Conservation (phyloP, 2,113 vertebrate genomes). For the Aldabrachelys gigantea region DNA sequence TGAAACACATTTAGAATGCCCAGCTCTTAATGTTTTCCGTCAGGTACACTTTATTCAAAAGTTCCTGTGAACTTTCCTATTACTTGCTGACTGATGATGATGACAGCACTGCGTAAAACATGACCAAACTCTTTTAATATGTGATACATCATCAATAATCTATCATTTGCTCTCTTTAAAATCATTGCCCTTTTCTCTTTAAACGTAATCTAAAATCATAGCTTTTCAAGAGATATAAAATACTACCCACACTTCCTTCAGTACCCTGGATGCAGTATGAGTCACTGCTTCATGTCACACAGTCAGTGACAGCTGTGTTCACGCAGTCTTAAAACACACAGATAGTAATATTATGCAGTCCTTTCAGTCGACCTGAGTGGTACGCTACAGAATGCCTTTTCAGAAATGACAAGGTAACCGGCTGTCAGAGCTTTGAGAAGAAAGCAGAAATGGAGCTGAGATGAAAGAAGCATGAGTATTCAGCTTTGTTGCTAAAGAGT, state of each 20-base stretch:
- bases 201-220: slow-evolving; percentile 49
- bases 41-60: neutral
- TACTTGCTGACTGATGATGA: neutral
- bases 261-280: slow-evolving; percentile 47
- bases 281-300: slow-evolving; percentile 57
- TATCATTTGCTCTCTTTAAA: slow-evolving; percentile 1
- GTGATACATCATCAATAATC: neutral
- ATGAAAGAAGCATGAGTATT: neutral
- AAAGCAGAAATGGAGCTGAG: neutral
- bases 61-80: neutral
- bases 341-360: neutral
- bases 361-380: neutral
- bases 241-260: slow-evolving; percentile 43
- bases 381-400: neutral
- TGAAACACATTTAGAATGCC: neutral
- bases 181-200: slow-evolving; percentile 46
- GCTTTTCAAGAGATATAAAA: slow-evolving; percentile 32
- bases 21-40: neutral
- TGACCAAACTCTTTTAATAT: neutral
- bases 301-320: slow-evolving; percentile 38
- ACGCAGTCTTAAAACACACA: slow-evolving; percentile 7
- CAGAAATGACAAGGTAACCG: neutral
- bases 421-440: neutral
- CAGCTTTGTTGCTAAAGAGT: neutral
- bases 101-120: neutral